Conservation (phyloP, 1,140 invertebrate species). For the Platyscapa corneri region DNA sequence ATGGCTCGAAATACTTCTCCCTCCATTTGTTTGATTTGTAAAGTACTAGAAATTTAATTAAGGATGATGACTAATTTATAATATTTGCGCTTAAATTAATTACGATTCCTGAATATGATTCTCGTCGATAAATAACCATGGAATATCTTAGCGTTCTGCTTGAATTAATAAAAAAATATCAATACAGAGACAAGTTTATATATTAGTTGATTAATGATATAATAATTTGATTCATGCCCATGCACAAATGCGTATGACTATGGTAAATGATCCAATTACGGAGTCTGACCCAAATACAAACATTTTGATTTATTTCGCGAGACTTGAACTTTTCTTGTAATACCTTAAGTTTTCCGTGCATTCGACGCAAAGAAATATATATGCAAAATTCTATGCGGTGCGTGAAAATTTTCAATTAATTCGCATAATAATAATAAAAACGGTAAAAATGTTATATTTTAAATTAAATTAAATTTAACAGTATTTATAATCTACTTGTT, state of each 20-base stretch:
- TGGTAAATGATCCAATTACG: conserved; percentile 27
- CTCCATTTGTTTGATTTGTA: conserved; percentile 7
- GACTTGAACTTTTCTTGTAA: background rate
- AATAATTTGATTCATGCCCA: conserved; percentile 19
- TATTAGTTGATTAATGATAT: conserved; percentile 19
- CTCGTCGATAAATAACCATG: conserved; percentile 19
- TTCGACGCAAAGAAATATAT: background rate
- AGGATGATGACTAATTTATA: conserved; percentile 26
- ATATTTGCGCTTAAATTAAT: conserved; percentile 27
- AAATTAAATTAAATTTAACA: no score
- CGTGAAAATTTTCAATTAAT: background rate
- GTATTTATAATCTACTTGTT: no score
- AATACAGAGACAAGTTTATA: conserved; percentile 25
- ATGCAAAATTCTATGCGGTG: background rate
- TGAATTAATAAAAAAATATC: conserved; percentile 11
- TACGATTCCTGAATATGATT: conserved; percentile 7
- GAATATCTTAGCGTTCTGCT: background rate
- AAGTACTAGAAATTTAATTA: conserved; percentile 30
- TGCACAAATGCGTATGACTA: background rate
- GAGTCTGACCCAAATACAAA: background rate
- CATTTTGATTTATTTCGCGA: conserved; percentile 1
- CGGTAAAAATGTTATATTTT: no score
- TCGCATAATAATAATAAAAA: no score
- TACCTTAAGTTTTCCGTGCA: background rate
- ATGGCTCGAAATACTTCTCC: background rate